phyloP scores from a whole-genome alignment of 1,140 invertebrate genomes.

The Drosophila truncata region DNA sequence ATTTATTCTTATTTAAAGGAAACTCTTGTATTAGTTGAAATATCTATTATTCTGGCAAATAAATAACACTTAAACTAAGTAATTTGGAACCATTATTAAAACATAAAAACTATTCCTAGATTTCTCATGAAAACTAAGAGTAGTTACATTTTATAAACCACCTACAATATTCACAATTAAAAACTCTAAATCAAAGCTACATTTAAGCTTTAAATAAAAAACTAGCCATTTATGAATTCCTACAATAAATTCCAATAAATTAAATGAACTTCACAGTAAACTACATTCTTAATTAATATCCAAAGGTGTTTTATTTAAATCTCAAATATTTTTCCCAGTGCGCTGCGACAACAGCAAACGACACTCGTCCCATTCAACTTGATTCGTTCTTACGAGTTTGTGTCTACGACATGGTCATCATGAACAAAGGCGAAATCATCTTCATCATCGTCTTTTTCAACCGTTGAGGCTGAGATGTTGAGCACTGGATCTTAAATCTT shows the following conservation, averaged over 20 bases:
- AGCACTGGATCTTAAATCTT: slow-evolving; percentile 5
- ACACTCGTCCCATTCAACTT: slow-evolving; percentile 61
- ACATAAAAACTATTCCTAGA: not conserved
- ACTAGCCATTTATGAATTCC: not conserved
- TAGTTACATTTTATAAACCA: not conserved
- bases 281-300: not conserved
- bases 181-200: too few relatives aligned
- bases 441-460: slow-evolving; percentile 34
- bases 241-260: not conserved
- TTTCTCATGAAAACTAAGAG: not conserved
- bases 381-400: slow-evolving; percentile 51
- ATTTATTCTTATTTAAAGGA: too few relatives aligned
- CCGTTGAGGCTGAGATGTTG: slow-evolving; percentile 22
- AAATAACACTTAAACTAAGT: not conserved
- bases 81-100: not conserved
- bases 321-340: slow-evolving; percentile 19
- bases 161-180: not conserved
- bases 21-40: too few relatives aligned
- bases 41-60: not conserved
- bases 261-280: not conserved
- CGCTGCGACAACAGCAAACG: slow-evolving; percentile 48
- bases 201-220: too few relatives aligned
- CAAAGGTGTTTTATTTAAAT: not conserved
- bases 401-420: slow-evolving; percentile 49
- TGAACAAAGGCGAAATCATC: slow-evolving; percentile 31